Conservation (phyloP, 2,888 invertebrate genomes). For the Yponomeuta plumbellus region DNA sequence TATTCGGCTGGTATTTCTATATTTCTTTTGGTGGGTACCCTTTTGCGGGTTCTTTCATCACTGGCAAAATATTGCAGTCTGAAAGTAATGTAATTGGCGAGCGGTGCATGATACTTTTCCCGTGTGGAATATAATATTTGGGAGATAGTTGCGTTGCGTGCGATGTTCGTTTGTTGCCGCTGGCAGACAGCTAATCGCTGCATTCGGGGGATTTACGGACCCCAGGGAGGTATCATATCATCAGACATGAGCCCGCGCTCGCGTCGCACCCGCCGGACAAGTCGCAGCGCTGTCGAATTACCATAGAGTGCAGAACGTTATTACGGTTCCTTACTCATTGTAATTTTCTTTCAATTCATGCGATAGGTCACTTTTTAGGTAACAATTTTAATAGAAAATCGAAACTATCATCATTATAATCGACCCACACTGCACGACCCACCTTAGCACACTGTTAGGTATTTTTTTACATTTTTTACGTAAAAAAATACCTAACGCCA, state of each 20-base stretch:
- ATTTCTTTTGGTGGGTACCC: not conserved
- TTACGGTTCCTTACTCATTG: too few relatives aligned
- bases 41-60: not conserved
- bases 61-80: not conserved
- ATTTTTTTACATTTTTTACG: too few relatives aligned
- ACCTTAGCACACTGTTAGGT: too few relatives aligned
- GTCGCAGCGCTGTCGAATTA: not conserved
- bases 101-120: conserved; percentile 2
- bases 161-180: conserved; percentile 27
- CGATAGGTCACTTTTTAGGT: too few relatives aligned
- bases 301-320: not conserved
- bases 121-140: conserved; percentile 13
- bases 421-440: too few relatives aligned
- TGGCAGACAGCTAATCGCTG: conserved; percentile 49
- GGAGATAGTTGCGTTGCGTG: conserved; percentile 17
- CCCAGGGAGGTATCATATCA: conserved; percentile 51
- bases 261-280: not conserved
- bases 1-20: conserved; percentile 2
- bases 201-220: conserved; percentile 57
- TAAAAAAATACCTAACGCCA: too few relatives aligned
- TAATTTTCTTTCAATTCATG: too few relatives aligned
- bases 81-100: not conserved
- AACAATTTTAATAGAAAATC: too few relatives aligned
- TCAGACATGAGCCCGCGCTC: conserved; percentile 36
- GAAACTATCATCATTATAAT: too few relatives aligned